Evolutionary conservation across 2,888 invertebrate genomes (phyloP), one percentile per base, ranked within the genome.

Genomic region (Saturnia pavonia): DNA sequence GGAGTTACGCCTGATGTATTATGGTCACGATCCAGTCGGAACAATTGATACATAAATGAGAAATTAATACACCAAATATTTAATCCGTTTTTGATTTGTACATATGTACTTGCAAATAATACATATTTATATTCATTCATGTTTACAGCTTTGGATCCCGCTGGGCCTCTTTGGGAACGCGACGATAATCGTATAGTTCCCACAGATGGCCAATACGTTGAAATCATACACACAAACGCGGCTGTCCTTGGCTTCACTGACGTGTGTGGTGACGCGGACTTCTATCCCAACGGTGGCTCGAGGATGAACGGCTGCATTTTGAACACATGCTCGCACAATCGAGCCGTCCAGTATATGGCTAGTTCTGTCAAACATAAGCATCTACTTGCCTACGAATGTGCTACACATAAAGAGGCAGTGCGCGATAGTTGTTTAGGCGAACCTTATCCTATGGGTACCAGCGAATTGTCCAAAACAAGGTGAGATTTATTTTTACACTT

Each of bases 191-290:
- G 88, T 12, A 69, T 93, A 0, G 74, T 72, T 0, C 43, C 75
- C 2, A 82, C 81, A 1, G 91, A 91, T 68, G 92, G 76, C 0
- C 80, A 80, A 68, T 92, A 91, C 76, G 91, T 92, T 0, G 93
- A 93, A 79, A 82, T 88, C 0, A 91, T 93, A 0, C 93, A 94
- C 74, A 93, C 93, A 0, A 87, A 91, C 74, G 86, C 84, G 3
- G 78, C 74, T 0, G 54, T 85, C 6, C 78, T 83, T 27, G 93
- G 89, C 12, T 85, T 73, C 73, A 76, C 75, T 16, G 83, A 85
- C 14, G 85, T 85, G 8, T 85, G 84, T 12, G 91, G 91, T 1
- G 78, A 88, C 73, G 86, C 88, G 0, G 91, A 92, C 72, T 90
- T 90, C 76, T 92, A 88, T 75, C 89, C 90, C 12, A 88, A 92